Base-by-base conservation (phyloP, 2,888 invertebrate species). In the Argyresthia albistria region DNA sequence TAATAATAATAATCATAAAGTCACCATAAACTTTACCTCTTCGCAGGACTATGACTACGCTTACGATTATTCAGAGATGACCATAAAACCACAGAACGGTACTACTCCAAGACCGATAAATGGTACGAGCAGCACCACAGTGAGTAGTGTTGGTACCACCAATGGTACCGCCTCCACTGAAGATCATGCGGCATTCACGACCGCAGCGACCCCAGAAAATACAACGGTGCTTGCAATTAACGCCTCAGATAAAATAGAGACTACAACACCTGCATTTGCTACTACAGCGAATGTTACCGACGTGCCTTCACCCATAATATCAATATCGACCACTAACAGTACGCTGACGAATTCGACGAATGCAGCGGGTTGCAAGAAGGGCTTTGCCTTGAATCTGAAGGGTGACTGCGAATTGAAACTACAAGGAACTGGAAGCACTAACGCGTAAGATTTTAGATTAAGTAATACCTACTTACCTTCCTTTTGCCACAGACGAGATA, bases 31-130 rank as follows among this genome's bases (percentile, higher is more conserved):
- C 25, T 25, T 25, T 25, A 25, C 25, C 37, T 16, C 46, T 53
- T 90, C 88, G 36, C 80, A 93, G 93, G 92, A 91, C 67, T 92
- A 92, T 60, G 92, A 93, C 74, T 93, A 93, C 66, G 89, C 90
- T 51, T 93, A 93, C 68, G 93, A 93, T 69, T 92, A 93, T 63
- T 86, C 91, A 4, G 93, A 93, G 65, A 90, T 93, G 73, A 93
- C 93, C 15, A 81, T 92, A 65, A 93, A 92, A 76, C 92, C 92
- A 35, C 75, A 73, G 58, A 78, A 76, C 63, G 77, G 80, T 57
- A 80, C 80, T 46, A 81, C 83, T 55, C 66, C 71, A 46, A 84
- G 77, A 70, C 86, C 87, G 62, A 66, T 73, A 65, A 80, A 76
- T 57, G 60, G 58, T 55, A 70, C 73, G 45, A 72, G 55, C 47